phyloP scores from a whole-genome alignment of 2,113 vertebrate genomes.

The Corvus moneduloides region DNA sequence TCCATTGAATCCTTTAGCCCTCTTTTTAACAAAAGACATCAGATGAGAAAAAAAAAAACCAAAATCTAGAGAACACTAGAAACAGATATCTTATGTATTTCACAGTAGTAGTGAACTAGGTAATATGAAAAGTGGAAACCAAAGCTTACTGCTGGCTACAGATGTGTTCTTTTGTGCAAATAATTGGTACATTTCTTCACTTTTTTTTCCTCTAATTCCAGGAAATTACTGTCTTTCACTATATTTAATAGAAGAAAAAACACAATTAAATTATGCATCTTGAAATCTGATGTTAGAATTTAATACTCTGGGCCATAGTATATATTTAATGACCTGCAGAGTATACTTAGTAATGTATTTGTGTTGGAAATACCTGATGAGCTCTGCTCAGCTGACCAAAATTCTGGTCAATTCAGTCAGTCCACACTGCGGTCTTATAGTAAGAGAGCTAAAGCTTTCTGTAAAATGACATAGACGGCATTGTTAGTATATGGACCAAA shows the following conservation, averaged over 20 bases:
- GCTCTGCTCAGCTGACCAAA: background rate
- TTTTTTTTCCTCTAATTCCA: background rate
- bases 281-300: background rate
- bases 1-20: rapidly evolving
- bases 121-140: background rate
- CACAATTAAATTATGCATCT: background rate
- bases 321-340: background rate
- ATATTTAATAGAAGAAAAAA: background rate
- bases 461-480: background rate
- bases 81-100: background rate
- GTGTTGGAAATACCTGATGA: background rate
- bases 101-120: background rate
- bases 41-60: background rate
- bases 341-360: background rate
- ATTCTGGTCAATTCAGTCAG: background rate
- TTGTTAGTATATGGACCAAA: background rate
- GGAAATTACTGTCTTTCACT: background rate
- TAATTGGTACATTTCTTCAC: background rate
- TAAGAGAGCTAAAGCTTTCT: background rate
- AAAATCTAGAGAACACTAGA: background rate
- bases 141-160: background rate
- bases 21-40: background rate
- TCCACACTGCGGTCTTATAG: background rate
- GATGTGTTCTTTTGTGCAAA: background rate
- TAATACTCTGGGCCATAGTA: background rate